Evolutionary conservation across 2,888 invertebrate species (phyloP), one percentile per base, ranked within the genome.

Genomic region (Cheilosia vernalis): DNA sequence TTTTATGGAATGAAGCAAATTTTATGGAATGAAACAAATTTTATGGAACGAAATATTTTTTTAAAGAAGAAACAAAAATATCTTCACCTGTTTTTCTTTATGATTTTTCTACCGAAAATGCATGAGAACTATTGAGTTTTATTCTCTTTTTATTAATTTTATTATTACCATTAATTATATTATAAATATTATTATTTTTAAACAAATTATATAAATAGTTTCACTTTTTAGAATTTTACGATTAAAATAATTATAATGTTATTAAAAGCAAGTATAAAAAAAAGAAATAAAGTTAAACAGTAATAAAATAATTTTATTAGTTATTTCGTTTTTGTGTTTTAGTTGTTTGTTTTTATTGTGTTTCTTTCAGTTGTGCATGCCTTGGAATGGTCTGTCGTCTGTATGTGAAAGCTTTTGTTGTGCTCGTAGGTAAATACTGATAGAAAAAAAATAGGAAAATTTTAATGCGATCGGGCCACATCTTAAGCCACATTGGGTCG

Each of bases 71-170:
- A 0, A 24, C 2, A 24, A 21, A 64, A 9, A 53, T 47, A 37
- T 42, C 19, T 60, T 13, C 24, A 2, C 13, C 21, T 61, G 55
- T 78, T 63, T 66, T 49, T 61, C 56, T 81, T 67, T 51, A 30
- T 30, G 0, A 30, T 40, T 40, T 44, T 73, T 60, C 85, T 88
- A 88, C 87, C 88, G 37, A 37, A 37, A 37, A 37, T 37, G 37
- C 37, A 37, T 37, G 37, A 37, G 4, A 89, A n/a, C 88, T 89
- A 89, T 90, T 88, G 89, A 90, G 89, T 89, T 89, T 67, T 61
- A 51, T 69, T 47, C n/a, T 78, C 30, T 69, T 73, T 69, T 73
- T 67, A 61, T 78, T 82, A 79, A 70, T 69, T 79, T 86, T 87
- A 72, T 82, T 60, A 64, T 80, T 79, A 76, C 74, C 53, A 56